A percentile compares a stretch with the other conserved stretches of the same genome.
These are phyloP conservation scores for Anableps anableps DNA, from an alignment of 2,797 vertebrate genomes.

Conservation along the genomic window DNA sequence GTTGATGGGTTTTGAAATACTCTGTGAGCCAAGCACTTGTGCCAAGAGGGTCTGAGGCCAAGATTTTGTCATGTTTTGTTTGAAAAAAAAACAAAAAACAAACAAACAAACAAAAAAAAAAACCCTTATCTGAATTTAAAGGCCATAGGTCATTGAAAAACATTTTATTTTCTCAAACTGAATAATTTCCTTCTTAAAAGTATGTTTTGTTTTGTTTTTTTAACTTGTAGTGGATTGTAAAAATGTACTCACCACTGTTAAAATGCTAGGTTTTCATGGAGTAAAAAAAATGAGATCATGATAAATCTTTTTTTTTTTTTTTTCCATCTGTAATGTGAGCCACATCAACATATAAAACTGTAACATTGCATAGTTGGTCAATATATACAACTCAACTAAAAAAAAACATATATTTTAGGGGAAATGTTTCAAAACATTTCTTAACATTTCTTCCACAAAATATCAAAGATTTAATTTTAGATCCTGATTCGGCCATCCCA, in stretches of 20 bases:
- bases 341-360: too few relatives aligned
- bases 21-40: conserved; percentile 37
- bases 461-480: not conserved
- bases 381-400: not conserved
- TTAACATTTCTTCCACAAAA: not conserved
- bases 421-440: not conserved
- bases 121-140: conserved; percentile 18
- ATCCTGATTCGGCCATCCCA: not conserved
- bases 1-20: conserved; percentile 49
- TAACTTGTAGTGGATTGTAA: not conserved
- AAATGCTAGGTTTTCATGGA: not conserved
- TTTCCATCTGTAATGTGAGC: not conserved
- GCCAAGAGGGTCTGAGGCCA: conserved; percentile 38
- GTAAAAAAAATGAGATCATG: not conserved
- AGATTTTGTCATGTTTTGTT: conserved; percentile 37
- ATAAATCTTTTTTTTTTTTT: not conserved
- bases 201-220: not conserved
- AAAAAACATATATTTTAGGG: not conserved
- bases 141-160: not conserved
- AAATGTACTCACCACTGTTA: not conserved
- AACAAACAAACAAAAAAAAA: not conserved
- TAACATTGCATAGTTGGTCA: too few relatives aligned
- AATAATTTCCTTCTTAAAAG: not conserved
- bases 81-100: not conserved
- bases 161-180: not conserved